Evolutionary conservation across 2,888 invertebrate species (phyloP).

Genomic region (Sesia apiformis): DNA sequence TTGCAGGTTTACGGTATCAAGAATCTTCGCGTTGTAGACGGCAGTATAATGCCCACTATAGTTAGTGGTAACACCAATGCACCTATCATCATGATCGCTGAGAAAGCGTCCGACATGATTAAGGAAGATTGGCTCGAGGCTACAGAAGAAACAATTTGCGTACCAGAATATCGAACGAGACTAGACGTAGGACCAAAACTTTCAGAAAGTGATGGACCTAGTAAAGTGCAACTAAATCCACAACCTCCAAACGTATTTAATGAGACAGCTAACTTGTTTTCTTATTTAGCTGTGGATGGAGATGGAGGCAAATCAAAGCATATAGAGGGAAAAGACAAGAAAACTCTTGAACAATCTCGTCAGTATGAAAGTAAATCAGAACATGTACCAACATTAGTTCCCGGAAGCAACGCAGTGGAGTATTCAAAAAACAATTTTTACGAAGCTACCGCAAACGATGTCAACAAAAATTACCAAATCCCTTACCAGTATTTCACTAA

Average conservation of each 20-base stretch:
- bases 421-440: too few species aligned
- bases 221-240: constrained; percentile 10
- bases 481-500: neutral
- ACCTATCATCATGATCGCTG: constrained; percentile 88
- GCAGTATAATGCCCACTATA: constrained; percentile 88
- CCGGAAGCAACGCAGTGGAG: too few species aligned
- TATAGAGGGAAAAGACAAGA: too few species aligned
- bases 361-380: too few species aligned
- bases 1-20: constrained; percentile 77
- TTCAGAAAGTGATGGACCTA: constrained; percentile 18
- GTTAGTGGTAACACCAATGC: constrained; percentile 88
- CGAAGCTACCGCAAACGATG: too few species aligned
- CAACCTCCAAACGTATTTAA: constrained; percentile 34
- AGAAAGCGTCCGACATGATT: constrained; percentile 88
- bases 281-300: constrained; percentile 22
- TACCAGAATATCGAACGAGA: neutral
- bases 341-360: too few species aligned
- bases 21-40: constrained; percentile 84
- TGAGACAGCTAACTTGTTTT: constrained; percentile 43
- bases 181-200: constrained; percentile 14
- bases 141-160: constrained; percentile 9
- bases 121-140: constrained; percentile 79
- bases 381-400: too few species aligned
- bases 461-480: neutral
- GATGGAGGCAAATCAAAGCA: too few species aligned